Evolutionary conservation across 1,140 invertebrate species (phyloP).

Genomic region (Bombus superbus): DNA sequence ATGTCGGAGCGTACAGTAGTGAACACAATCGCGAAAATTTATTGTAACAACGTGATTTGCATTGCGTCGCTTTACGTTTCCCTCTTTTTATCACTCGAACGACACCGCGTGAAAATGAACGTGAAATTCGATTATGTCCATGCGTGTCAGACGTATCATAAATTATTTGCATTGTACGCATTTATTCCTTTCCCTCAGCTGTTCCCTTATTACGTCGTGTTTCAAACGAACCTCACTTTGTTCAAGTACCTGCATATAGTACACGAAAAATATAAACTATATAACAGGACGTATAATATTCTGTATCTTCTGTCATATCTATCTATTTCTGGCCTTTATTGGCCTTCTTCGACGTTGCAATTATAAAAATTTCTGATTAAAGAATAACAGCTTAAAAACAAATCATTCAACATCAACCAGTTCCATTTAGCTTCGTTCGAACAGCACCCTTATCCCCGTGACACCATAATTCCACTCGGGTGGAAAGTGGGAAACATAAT

Average conservation of each 20-base stretch:
- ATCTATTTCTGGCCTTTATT: too few relatives aligned
- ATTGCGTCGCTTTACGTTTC: not conserved
- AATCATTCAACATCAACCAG: not conserved
- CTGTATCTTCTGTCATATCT: too few relatives aligned
- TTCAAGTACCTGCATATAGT: too few relatives aligned
- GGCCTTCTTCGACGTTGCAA: too few relatives aligned
- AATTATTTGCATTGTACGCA: slow-evolving; percentile 13
- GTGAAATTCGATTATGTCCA: slow-evolving; percentile 29
- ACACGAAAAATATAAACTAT: too few relatives aligned
- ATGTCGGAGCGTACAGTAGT: not conserved
- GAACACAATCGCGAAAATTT: slow-evolving; percentile 7
- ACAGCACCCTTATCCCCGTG: not conserved
- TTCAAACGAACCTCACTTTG: not conserved
- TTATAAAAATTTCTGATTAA: too few relatives aligned
- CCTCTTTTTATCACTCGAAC: not conserved
- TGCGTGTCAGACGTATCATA: slow-evolving; percentile 18
- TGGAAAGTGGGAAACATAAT: not conserved
- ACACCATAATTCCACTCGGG: not conserved
- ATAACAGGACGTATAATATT: too few relatives aligned
- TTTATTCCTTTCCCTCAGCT: slow-evolving; percentile 7
- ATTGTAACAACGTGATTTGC: slow-evolving; percentile 18
- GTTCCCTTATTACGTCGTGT: slow-evolving; percentile 11
- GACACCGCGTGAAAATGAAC: slow-evolving; percentile 5
- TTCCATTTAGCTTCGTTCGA: not conserved
- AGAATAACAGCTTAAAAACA: not conserved